Percentiles rank a stretch among this genome's conserved stretches.
phyloP scores from a whole-genome alignment of 1,140 invertebrate species.

The Drosophila sproati region DNA sequence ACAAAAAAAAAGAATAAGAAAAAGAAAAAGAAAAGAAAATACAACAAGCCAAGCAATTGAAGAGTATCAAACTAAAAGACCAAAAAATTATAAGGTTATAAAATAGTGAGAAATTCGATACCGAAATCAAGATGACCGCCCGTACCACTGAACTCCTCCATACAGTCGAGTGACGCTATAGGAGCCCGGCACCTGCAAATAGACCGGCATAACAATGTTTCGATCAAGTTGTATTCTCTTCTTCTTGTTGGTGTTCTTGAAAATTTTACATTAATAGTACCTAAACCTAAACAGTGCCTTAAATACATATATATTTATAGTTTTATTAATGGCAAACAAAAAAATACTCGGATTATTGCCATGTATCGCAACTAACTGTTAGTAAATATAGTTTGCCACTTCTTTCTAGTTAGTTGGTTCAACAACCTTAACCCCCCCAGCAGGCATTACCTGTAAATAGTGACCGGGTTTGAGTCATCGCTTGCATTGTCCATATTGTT shows the following conservation, averaged over 20 bases:
- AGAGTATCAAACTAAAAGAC: constrained; percentile 57
- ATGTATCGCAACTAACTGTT: too few relatives aligned
- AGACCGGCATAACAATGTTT: background rate
- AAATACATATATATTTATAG: too few relatives aligned
- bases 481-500: constrained; percentile 91
- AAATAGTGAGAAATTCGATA: constrained; percentile 84
- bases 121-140: constrained; percentile 85
- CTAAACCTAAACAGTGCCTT: too few relatives aligned
- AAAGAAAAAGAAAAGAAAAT: background rate
- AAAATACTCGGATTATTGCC: too few relatives aligned
- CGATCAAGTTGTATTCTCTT: background rate
- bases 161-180: constrained; percentile 95
- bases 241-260: too few relatives aligned
- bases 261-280: too few relatives aligned
- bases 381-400: background rate
- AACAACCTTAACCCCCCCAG: background rate
- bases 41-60: constrained; percentile 55
- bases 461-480: constrained; percentile 92
- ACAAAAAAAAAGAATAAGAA: too few relatives aligned
- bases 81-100: constrained; percentile 70
- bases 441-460: constrained; percentile 90
- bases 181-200: constrained; percentile 92
- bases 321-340: too few relatives aligned
- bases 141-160: constrained; percentile 94
- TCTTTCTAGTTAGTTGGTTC: background rate